Conservation (phyloP, 1,140 invertebrate genomes). For the Panulirus ornatus region DNA sequence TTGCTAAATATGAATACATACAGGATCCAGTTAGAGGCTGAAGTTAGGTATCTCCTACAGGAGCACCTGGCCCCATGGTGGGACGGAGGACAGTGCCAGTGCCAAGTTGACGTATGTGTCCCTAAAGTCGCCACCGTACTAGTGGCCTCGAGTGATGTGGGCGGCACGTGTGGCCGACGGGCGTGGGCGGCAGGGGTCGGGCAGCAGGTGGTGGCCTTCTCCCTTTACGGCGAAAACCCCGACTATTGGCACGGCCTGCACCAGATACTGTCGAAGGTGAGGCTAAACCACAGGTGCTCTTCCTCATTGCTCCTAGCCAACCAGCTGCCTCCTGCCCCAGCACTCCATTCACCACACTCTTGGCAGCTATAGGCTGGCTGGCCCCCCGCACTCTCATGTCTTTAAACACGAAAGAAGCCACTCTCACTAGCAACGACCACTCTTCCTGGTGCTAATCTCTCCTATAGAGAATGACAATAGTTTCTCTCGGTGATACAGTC, state of each 20-base stretch:
- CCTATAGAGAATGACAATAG: too few relatives aligned
- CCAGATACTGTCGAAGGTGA: slow-evolving; percentile 19
- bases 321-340: too few relatives aligned
- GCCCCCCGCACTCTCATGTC: too few relatives aligned
- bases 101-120: background rate
- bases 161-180: slow-evolving; percentile 46
- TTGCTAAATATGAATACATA: background rate
- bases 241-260: slow-evolving; percentile 33
- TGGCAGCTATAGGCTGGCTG: too few relatives aligned
- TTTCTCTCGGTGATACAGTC: too few relatives aligned
- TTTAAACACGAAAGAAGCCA: too few relatives aligned
- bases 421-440: too few relatives aligned
- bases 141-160: background rate
- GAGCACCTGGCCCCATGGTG: background rate
- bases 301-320: too few relatives aligned
- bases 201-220: slow-evolving; percentile 20
- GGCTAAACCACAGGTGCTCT: too few relatives aligned
- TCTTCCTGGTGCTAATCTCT: too few relatives aligned
- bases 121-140: background rate
- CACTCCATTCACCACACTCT: too few relatives aligned
- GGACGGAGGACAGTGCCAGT: background rate
- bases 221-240: slow-evolving; percentile 23
- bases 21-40: background rate
- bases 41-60: background rate
- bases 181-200: slow-evolving; percentile 22